A percentile compares a stretch with the other conserved stretches of the same genome.
Conservation (phyloP, 2,888 invertebrate species). For the Agriopis marginaria region DNA sequence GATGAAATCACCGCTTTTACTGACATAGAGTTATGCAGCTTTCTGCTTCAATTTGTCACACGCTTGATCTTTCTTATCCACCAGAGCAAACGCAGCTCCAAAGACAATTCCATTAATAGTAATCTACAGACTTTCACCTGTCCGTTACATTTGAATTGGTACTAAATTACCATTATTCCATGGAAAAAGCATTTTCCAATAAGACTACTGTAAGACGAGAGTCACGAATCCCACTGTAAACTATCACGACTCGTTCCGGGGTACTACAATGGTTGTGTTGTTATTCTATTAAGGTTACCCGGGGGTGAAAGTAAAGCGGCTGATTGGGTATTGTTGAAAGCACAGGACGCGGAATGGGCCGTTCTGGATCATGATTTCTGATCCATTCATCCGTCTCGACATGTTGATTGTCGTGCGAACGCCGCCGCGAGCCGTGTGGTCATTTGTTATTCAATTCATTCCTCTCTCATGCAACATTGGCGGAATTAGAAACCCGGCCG, state of each 20-base stretch:
- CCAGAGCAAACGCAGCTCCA: conserved; percentile 50
- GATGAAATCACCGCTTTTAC: conserved; percentile 41
- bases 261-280: conserved; percentile 78
- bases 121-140: conserved; percentile 71
- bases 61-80: conserved; percentile 43
- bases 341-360: conserved; percentile 63
- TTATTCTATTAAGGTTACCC: conserved; percentile 78
- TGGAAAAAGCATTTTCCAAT: conserved; percentile 75
- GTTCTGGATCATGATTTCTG: conserved; percentile 78
- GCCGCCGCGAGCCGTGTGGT: conserved; percentile 53
- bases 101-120: conserved; percentile 60
- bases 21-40: conserved; percentile 30
- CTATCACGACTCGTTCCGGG: conserved; percentile 77
- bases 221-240: conserved; percentile 81
- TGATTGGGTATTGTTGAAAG: conserved; percentile 77
- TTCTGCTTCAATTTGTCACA: conserved; percentile 44
- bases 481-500: conserved; percentile 68
- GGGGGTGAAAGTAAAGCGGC: conserved; percentile 78
- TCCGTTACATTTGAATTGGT: conserved; percentile 70
- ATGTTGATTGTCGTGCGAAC: conserved; percentile 80
- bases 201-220: conserved; percentile 77
- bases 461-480: conserved; percentile 60
- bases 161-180: conserved; percentile 73
- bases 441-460: conserved; percentile 76
- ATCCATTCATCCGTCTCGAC: conserved; percentile 71